A percentile compares a stretch with the other conserved stretches of the same genome.
phyloP scores from a whole-genome alignment of 2,113 vertebrate genomes.

The Sprattus sprattus region DNA sequence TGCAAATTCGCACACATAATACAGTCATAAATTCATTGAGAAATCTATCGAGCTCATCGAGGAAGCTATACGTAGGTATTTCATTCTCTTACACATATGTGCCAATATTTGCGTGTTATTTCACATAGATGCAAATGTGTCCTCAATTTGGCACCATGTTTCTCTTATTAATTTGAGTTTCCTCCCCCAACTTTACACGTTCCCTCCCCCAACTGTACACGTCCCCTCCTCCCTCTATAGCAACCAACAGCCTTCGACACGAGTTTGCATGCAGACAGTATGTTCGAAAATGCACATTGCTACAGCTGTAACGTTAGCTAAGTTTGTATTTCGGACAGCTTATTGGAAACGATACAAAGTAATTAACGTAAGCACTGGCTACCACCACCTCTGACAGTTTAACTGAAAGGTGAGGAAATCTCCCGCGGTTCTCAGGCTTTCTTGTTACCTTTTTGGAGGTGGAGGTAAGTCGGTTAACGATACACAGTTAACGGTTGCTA shows the following conservation, averaged over 20 bases:
- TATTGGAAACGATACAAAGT: not conserved
- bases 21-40: too few species aligned
- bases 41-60: too few species aligned
- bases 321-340: not conserved
- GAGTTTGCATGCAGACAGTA: conserved; percentile 1
- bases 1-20: not conserved
- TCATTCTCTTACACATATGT: not conserved
- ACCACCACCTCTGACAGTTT: not conserved
- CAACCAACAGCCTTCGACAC: not conserved
- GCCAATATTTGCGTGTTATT: not conserved
- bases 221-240: conserved; percentile 1
- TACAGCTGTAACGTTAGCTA: not conserved
- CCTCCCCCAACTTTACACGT: not conserved
- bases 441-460: conserved; percentile 13
- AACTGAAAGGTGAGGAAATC: not conserved
- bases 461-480: not conserved
- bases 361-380: not conserved
- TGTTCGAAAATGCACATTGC: conserved; percentile 3
- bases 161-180: not conserved
- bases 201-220: not conserved
- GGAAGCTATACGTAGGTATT: too few species aligned
- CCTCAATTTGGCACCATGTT: not conserved
- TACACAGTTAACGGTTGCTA: not conserved
- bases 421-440: not conserved
- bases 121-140: not conserved